Evolutionary conservation across 1,140 invertebrate genomes (phyloP), one percentile per base, ranked within the genome.

Genomic region (Helicoverpa armigera): DNA sequence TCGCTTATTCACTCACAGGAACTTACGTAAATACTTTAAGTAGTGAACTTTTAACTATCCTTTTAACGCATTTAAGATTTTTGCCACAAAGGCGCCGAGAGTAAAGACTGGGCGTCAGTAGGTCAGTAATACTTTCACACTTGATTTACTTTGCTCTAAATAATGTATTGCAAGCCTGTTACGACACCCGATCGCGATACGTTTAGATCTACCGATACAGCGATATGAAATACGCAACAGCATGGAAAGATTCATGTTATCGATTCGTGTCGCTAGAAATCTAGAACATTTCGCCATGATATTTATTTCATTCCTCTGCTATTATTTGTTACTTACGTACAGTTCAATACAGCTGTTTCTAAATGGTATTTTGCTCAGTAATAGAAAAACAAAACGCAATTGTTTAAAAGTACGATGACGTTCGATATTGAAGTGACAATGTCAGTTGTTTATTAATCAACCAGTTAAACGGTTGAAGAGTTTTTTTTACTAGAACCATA

Each of bases 51-150:
- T 16, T n/a, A 65, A 65, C 61, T 65, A 65, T 67, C 63, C 63
- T 67, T 67, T 67, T 67, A 70, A 50, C 48, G 48, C 54, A 58
- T 58, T 58, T 74, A 31, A 29, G 53, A 73, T n/a, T 35, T 56
- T 43, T 43, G 56, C 51, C 2, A 73, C 70, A 74, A 72, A 58
- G 23, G 31, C n/a, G n/a, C 70, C 53, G 70, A 61, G 14, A 16
- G 18, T 51, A 43, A 60, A 60, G 70, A 56, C 51, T 58, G 54
- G 75, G 12, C 31, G 54, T 72, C 70, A 83, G 79, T 85, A 54
- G 83, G 83, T 83, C 83, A 77, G 48, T 75, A 7, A 43, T 43
- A 85, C 87, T 85, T 88, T 88, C 85, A 84, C 85, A 83, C 70
- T 75, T 82, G 79, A 86, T 85, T 85, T 82, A 82, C 63, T 83